phyloP scores from a whole-genome alignment of 2,797 vertebrate species.

The Brotula barbata region DNA sequence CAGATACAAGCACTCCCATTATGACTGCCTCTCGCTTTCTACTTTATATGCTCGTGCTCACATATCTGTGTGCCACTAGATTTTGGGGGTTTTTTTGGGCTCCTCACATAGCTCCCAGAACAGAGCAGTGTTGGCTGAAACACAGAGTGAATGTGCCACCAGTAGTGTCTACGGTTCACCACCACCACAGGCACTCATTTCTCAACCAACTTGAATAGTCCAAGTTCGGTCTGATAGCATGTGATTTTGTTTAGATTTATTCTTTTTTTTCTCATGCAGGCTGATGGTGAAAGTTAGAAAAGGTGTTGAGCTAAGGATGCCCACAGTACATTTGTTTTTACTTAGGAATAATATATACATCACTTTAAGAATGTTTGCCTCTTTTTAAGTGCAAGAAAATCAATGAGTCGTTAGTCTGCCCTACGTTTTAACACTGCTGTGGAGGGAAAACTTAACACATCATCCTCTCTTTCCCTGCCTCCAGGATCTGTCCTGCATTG shows the following conservation, averaged over 20 bases:
- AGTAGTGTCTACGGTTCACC: slow-evolving; percentile 28
- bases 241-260: not conserved
- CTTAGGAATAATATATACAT: not conserved
- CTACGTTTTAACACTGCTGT: not conserved
- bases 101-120: slow-evolving; percentile 35
- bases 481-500: slow-evolving; percentile 89
- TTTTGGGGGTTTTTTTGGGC: slow-evolving; percentile 53
- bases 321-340: not conserved
- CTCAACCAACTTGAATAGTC: slow-evolving; percentile 6
- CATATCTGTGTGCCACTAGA: slow-evolving; percentile 54
- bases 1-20: slow-evolving; percentile 41
- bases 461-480: slow-evolving; percentile 24
- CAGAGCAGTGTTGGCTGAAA: slow-evolving; percentile 22
- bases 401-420: not conserved
- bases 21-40: slow-evolving; percentile 34
- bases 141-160: slow-evolving; percentile 34
- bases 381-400: not conserved
- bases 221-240: not conserved
- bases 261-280: not conserved
- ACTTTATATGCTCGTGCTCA: slow-evolving; percentile 31
- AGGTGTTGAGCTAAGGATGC: no score
- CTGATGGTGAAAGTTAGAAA: slow-evolving; percentile 3
- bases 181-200: not conserved
- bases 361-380: not conserved
- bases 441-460: slow-evolving; percentile 13